Evolutionary conservation across 1,140 invertebrate species (phyloP), one percentile per base, ranked within the genome.

Genomic region (Sitophilus oryzae): DNA sequence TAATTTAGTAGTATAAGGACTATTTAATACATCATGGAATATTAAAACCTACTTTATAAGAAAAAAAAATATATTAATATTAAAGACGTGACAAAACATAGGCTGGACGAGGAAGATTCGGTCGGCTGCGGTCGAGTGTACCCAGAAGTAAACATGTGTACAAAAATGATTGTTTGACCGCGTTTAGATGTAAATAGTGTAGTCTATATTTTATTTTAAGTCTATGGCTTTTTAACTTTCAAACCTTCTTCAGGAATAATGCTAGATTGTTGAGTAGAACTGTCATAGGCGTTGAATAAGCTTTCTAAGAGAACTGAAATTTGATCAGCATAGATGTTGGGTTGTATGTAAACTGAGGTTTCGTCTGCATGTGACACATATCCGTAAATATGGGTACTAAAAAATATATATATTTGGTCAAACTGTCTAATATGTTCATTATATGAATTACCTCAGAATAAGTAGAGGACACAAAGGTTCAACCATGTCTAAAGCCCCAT

Each of bases 311-410:
- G 58, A 14, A 59, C 50, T 2, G 69, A 62, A 0, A 82, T 66
- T 5, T 58, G 64, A 4, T 76, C 63, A 0, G 66, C 56, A 53
- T 79, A 76, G 0, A 61, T 42, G 0, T 63, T 49, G 38, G 75
- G 73, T 57, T 86, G 84, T 1, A 87, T 66, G 66, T 80, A 87
- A 1, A 87, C 62, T 36, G 76, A 77, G 38, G 75, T 76, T 1
- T 76, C 67, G 10, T 58, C 42, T 3, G 74, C 59, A 44, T 77
- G 73, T 0, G 75, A 69, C 0, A 82, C 67, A 46, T 62, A 74
- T 0, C 80, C 78, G 50, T 52, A 71, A 60, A 74, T 73, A 59
- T 69, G 74, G 54, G 76, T 75, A 56, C 73, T 72, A 38, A 55
- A 47, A 48, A 16, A 52, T 8, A n/a, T 9, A 8, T 38, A 15